Base-by-base conservation (phyloP, 1,140 invertebrate species). In the Geopemphigus sp. region DNA sequence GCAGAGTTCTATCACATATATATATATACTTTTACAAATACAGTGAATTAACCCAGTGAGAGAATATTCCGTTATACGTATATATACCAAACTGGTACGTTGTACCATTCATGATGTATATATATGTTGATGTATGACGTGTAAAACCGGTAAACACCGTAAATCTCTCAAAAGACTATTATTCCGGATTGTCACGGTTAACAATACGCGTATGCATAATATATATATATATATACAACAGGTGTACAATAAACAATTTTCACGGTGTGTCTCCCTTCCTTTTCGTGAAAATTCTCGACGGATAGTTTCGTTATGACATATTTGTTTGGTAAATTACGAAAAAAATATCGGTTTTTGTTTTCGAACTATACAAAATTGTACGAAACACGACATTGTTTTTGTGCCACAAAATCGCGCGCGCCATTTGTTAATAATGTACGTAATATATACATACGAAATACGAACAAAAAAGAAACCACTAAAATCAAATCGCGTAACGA, bases 111-210 rank as follows among this genome's bases (percentile, higher is more conserved):
- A 50, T 50, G 47, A n/a, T 50, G 14, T 50, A 50, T 10, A 11
- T 12, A 12, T 50, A 50, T 50, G 14, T 1, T 12, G 14, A 11
- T 2, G 5, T 47, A 68, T 17, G 24, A 15, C 15, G 14, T 68
- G n/a, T 32, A 50, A 45, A 68, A 26, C 47, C 66, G 10, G 24
- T 45, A 53, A 70, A 54, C 47, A 54, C 24, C 26, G 68, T 72
- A 72, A 53, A 54, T 54, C 68, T 72, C 24, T 72, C 53, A 72
- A 72, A 72, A 47, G 68, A 72, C 15, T 24, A 72, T 72, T 72
- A 72, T 72, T 72, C 68, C 24, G 68, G 47, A 72, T 72, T 72
- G 68, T 72, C 68, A 72, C 68, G 68, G 68, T 72, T 26, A 72
- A 72, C 68, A 72, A 72, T 54, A 70, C 63, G 32, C 32, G 32